Base-by-base conservation (phyloP, 2,797 vertebrate genomes). In the Xenops minutus region DNA sequence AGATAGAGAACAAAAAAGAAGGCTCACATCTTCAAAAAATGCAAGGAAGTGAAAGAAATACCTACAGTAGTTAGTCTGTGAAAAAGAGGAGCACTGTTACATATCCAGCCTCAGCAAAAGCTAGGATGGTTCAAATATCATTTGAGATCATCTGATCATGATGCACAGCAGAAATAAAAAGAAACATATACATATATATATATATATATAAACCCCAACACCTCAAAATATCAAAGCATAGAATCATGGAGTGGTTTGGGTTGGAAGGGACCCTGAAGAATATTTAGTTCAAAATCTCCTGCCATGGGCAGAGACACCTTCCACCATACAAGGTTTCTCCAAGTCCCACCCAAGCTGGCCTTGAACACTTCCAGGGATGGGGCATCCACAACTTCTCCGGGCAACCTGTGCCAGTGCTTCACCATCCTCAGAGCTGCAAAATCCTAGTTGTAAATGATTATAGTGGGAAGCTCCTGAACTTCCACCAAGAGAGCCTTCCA, bases 111-210 rank as follows among this genome's bases (percentile, higher is more conserved):
- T 59, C 37, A 78, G 43, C 27, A 20, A 54, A 61, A 74, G 12
- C 27, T 22, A 66, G 6, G 5, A 3, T 24, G 19, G 26, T n/a
- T 76, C 32, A 85, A 58, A 3, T 16, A 14, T 30, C n/a, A 4
- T 68, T 88, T 61, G 23, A 87, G 26, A 67, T 34, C 14, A 69
- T n/a, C 26, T 46, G 41, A 55, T 76, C 26, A 21, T 3, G 12
- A 55, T 30, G 4, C 19, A 82, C 14, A 73, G 39, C 17, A 72
- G n/a, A 87, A 92, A 55, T 48, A 29, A 61, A 46, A 49, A 5
- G 4, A 32, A 8, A 7, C 5, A 2, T 17, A 3, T 11, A 29
- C 23, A 7, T 8, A 17, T 23, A 3, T 20, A 7, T 8, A 17
- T 23, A 3, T 20, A 10, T 34, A 41, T 32, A 32, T 48, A 30